These are phyloP conservation scores for Sphaerodactylus townsendi DNA, from an alignment of 2,113 vertebrate species.

Conservation along the genomic window DNA sequence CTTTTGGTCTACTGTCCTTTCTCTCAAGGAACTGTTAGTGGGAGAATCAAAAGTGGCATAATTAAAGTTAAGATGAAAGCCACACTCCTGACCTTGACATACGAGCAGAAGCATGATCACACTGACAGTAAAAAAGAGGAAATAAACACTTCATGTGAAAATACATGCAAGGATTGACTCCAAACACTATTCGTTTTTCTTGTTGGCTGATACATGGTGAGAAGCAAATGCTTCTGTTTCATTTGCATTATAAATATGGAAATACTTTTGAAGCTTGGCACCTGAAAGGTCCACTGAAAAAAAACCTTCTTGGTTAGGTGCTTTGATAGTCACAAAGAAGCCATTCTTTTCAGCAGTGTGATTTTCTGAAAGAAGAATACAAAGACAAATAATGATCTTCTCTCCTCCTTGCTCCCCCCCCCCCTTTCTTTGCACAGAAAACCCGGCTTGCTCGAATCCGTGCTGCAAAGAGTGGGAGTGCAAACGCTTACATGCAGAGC, in stretches of 20 bases:
- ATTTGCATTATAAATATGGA: constrained; percentile 38
- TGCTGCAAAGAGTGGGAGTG: constrained; percentile 91
- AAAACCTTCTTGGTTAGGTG: constrained; percentile 2
- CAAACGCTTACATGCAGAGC: constrained; percentile 97
- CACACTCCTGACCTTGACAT: not conserved
- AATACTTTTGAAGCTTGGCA: constrained; percentile 18
- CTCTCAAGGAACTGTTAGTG: constrained; percentile 19
- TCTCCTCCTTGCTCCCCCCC: constrained; percentile 68
- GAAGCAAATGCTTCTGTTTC: constrained; percentile 32
- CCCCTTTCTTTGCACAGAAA: constrained; percentile 83
- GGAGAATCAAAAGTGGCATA: not conserved
- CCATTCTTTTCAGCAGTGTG: constrained; percentile 35
- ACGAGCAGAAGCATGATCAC: not conserved
- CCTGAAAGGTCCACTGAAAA: constrained; percentile 10
- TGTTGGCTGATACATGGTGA: constrained; percentile 21
- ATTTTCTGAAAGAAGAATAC: constrained; percentile 21
- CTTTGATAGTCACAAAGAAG: constrained; percentile 29
- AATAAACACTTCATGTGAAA: constrained; percentile 3
- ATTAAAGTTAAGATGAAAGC: constrained; percentile 9
- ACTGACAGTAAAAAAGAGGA: not conserved
- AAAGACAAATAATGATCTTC: constrained; percentile 29
- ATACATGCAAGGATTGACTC: not conserved
- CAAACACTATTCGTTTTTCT: constrained; percentile 24
- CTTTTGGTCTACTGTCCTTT: not conserved
- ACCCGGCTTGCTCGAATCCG: constrained; percentile 94